A percentile compares a stretch with the other conserved stretches of the same genome.
Conservation (phyloP, 2,888 invertebrate species). For the Andrena hattorfiana region DNA sequence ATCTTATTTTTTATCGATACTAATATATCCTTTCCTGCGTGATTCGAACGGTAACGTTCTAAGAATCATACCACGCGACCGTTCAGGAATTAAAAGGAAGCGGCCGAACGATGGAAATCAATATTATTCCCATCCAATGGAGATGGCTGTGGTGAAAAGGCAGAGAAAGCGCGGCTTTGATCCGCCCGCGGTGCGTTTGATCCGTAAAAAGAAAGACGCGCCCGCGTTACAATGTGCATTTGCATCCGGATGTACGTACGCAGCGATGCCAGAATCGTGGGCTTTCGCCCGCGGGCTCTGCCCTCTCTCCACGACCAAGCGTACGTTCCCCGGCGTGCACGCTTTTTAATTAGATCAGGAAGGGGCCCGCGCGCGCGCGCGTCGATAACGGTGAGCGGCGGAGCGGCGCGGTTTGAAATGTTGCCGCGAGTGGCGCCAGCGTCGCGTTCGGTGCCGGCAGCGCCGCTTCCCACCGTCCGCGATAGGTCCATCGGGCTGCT, state of each 20-base stretch:
- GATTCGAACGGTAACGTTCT: too few relatives aligned
- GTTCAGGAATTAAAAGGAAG: background rate
- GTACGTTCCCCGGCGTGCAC: background rate
- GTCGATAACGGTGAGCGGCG: slow-evolving; percentile 62
- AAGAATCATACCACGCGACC: background rate
- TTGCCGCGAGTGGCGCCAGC: slow-evolving; percentile 10
- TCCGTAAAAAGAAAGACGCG: background rate
- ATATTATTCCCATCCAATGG: background rate
- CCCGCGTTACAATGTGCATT: background rate
- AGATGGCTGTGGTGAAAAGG: background rate
- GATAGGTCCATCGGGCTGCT: slow-evolving; percentile 56
- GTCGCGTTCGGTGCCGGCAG: slow-evolving; percentile 39
- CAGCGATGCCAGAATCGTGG: too few relatives aligned
- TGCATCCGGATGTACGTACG: background rate
- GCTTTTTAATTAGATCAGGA: slow-evolving; percentile 9
- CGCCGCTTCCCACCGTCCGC: slow-evolving; percentile 38
- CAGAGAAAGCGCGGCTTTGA: background rate
- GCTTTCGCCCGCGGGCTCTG: too few relatives aligned
- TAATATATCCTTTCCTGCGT: too few relatives aligned
- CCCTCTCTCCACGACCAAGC: too few relatives aligned
- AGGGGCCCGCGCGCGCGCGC: background rate
- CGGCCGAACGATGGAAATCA: slow-evolving; percentile 4
- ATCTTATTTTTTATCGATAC: too few relatives aligned
- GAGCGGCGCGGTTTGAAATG: background rate
- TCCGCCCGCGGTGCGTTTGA: background rate